Base-by-base conservation (phyloP, 2,888 invertebrate species). In the Lasioglossum vierecki region DNA sequence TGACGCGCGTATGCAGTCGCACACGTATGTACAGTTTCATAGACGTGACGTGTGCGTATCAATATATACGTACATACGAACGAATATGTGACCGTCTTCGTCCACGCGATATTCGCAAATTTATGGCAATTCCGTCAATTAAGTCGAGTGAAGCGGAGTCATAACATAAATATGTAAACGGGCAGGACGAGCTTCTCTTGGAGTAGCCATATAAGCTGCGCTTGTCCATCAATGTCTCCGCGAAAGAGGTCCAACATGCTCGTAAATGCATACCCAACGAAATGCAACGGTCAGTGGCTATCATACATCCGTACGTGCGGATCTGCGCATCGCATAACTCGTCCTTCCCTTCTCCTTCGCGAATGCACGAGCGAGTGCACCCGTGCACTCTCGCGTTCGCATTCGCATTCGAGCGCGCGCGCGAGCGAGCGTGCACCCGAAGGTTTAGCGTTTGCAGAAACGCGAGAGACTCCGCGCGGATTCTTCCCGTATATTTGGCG, bases 151-250 rank as follows among this genome's bases (percentile, higher is more conserved):
- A 91, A 91, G 90, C 93, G 89, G 91, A 93, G 93, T 94, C 94
- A 94, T 94, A 94, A 94, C 94, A 94, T 95, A 94, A 95, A 94
- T 94, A 95, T 94, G 95, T 94, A 94, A 94, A 93, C 92, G 90
- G 91, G 90, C 85, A 86, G 88, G 91, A 92, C 91, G 91, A 88
- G 91, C 88, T 85, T 90, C 91, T 91, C 91, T 90, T 85, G 84
- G 82, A 84, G 84, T 88, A 81, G 89, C 94, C 95, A 93, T 94
- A 94, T 95, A 94, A 94, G 94, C 91, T 91, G 88, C 90, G 94
- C 93, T 94, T 95, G 94, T 95, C 95, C 95, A 94, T 95, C 95
- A 95, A 93, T 94, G 95, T 95, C 95, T 92, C 91, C 91, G 88
- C 88, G 90, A 92, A 90, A 91, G 91, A 92, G 91, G 90, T 91